Conservation (phyloP, 2,888 invertebrate species). For the Vannuccia rotundouncinata region DNA sequence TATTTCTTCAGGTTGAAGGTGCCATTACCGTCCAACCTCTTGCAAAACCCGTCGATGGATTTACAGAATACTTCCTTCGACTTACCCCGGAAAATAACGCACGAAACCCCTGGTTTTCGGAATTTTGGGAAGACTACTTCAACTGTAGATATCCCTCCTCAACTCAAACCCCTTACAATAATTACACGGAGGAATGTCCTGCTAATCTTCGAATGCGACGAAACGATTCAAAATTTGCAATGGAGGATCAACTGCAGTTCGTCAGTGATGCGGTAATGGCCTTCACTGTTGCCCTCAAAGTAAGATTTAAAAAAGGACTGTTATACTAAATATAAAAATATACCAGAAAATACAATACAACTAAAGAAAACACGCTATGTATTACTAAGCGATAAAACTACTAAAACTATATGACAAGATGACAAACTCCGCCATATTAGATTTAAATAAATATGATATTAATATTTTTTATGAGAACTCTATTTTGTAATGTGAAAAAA, state of each 20-base stretch:
- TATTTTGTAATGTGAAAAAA: too few relatives aligned
- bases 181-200: conserved; percentile 4
- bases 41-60: conserved; percentile 71
- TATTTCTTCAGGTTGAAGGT: conserved; percentile 67
- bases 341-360: too few relatives aligned
- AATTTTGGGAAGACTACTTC: conserved; percentile 72
- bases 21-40: conserved; percentile 88
- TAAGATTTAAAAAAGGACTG: not conserved
- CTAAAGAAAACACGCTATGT: too few relatives aligned
- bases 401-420: too few relatives aligned
- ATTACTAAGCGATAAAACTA: too few relatives aligned
- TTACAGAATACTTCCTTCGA: conserved; percentile 51
- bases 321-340: too few relatives aligned
- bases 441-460: too few relatives aligned
- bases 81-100: conserved; percentile 48
- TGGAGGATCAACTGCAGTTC: conserved; percentile 39
- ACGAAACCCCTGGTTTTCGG: conserved; percentile 54
- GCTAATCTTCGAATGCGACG: not conserved
- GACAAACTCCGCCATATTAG: too few relatives aligned
- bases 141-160: conserved; percentile 59
- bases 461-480: too few relatives aligned
- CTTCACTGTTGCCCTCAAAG: conserved; percentile 12
- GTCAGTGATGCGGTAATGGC: conserved; percentile 33
- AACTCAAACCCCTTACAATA: conserved; percentile 27
- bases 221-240: conserved; percentile 9